Evolutionary conservation across 2,113 vertebrate genomes (phyloP), one percentile per base, ranked within the genome.

Genomic region (Nothobranchius furzeri): DNA sequence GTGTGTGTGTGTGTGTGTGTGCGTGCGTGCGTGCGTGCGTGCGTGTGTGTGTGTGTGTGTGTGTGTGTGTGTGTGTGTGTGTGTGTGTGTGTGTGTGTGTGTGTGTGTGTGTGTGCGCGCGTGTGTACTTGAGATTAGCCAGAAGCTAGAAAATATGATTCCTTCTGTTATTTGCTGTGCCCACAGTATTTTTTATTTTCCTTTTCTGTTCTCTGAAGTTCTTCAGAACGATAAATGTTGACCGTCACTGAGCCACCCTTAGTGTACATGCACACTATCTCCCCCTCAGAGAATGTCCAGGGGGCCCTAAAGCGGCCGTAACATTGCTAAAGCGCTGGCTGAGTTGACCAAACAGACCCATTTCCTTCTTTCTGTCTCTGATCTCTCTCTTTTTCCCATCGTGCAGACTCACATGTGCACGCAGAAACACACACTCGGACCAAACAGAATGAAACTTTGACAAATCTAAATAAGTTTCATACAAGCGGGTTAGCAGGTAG

Each of bases 221-320:
- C 82, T 78, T 84, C 85, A 82, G 45, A 80, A 54, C 42, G 42
- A 89, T 91, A 81, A 77, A 84, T 78, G 85, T 78, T 88, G 88
- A 87, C 87, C 87, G 70, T 56, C 68, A 77, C 86, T 70, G 74
- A 64, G 78, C 70, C 62, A 55, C 77, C 86, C 68, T 72, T 12
- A 40, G n/a, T 46, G 55, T 68, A 51, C 58, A 10, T 60, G 42
- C 54, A 30, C 73, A 66, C 64, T 68, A 56, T 65, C 74, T 64
- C 77, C 76, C 81, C 72, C 66, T 52, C 12, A 0, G 66, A 71
- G 65, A 77, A 56, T 47, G 85, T 81, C 89, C 88, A 79, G 82
- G 76, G 76, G 79, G 73, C 70, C 86, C 51, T 86, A 79, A 88
- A 87, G 89, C 82, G 84, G 70, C 86, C 75, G 59, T 87, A 87